Base-by-base conservation (phyloP, 2,888 invertebrate species). In the Agrochola lota region DNA sequence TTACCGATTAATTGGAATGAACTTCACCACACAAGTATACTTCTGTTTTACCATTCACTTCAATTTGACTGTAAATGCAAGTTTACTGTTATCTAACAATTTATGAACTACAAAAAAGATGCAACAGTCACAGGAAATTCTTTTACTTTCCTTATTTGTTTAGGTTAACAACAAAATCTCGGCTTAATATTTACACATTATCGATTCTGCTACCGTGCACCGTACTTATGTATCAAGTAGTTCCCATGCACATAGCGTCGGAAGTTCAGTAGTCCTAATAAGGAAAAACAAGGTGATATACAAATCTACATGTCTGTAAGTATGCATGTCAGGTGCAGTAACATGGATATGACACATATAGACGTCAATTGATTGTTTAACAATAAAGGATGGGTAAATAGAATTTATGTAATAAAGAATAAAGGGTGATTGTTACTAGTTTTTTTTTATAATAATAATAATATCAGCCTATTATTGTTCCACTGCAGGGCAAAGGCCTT, bases 211-310 rank as follows among this genome's bases (percentile, higher is more conserved):
- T 9, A 15, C 59, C 82, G 62, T 75, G 15, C 30, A 12, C 59
- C 82, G 62, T 75, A 20, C 35, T 69, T 57, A 72, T 71, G 35
- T 73, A 82, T 71, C 11, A 68, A 73, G 67, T 60, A 71, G 86
- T 84, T 72, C 59, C 71, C 52, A 86, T 83, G 80, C 84, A 69
- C 26, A 57, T 40, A 12, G 52, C 63, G 74, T 84, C 84, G 86
- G 84, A 86, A 86, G 71, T 79, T 72, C 71, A 49, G 71, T 62
- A 66, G 71, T 74, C 30, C 68, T 40, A n/a, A 74, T 74, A 84
- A 83, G 84, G 84, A 85, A 78, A 81, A 83, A 83, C 84, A 84
- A 84, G 74, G 72, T 35, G 70, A 74, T 83, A 73, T 55, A 11
- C 43, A 74, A 35, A 15, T 63, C 52, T 15, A 59, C 20, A 23